Evolutionary conservation across 2,113 vertebrate genomes (phyloP), one percentile per base, ranked within the genome.

Genomic region (Theropithecus gelada): DNA sequence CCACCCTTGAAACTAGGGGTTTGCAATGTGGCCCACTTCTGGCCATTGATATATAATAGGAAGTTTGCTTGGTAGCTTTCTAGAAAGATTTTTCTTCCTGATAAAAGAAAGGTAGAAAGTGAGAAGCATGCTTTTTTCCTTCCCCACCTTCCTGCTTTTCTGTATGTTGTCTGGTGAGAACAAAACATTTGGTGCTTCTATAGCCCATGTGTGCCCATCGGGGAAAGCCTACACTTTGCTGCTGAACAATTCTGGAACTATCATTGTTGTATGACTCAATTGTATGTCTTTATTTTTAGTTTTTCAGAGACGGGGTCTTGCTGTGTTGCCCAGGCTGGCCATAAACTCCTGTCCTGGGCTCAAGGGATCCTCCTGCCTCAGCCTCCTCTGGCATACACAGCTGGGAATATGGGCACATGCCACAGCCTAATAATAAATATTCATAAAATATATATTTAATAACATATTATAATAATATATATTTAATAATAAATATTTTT

Each of bases 71-170:
- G 43, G 18, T 55, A 72, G 40, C 25, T 79, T 91, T 13, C 83
- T 84, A 88, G 72, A 92, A 95, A 97, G 23, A 79, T 87, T 76
- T 80, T 91, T 14, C 66, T 93, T 13, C 20, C n/a, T 45, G 25
- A 61, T 48, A 88, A 87, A 55, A 68, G 45, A 80, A 87, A 94
- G 79, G 40, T 43, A 52, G 16, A 94, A 95, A 84, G 32, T 84
- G 3, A 90, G 1, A 1, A 73, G 27, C 89, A 79, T 59, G 22
- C 12, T 6, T 50, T 76, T 83, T 95, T 57, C 5, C 55, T 93
- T 87, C 30, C 10, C 10, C 18, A 38, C n/a, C 22, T 93, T 85
- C 35, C 22, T 90, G 32, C 11, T 86, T 76, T 95, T 8, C 64
- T 61, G 7, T 66, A 59, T 52, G 23, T 83, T 87, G 45, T 61